A percentile compares a stretch with the other conserved stretches of the same genome.
Conservation (phyloP, 2,113 vertebrate genomes). For the Rafetus swinhoei region DNA sequence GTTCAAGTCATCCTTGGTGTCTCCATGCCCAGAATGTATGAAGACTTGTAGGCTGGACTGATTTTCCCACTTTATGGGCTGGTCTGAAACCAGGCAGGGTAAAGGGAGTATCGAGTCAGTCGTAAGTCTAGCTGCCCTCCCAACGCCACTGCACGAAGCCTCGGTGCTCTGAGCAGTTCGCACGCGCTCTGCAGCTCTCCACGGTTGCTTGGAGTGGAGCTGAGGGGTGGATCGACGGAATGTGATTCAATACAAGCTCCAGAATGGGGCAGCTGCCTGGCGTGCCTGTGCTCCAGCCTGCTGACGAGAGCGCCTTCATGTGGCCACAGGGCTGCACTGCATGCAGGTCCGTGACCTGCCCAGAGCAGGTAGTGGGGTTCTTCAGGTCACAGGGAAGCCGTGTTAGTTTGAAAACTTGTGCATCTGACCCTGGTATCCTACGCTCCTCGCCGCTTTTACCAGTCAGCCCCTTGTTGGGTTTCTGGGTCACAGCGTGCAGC, state of each 20-base stretch:
- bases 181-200: not conserved
- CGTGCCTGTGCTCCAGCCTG: accelerated
- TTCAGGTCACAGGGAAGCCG: not conserved
- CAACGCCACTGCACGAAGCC: not conserved
- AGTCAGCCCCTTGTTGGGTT: not conserved
- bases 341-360: not conserved
- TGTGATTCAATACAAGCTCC: not conserved
- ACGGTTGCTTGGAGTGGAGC: not conserved
- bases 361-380: not conserved
- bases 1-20: accelerated
- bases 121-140: not conserved
- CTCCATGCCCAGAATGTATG: accelerated
- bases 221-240: not conserved
- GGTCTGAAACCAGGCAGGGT: not conserved
- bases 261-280: not conserved
- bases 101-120: not conserved
- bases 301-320: accelerated
- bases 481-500: too few relatives aligned
- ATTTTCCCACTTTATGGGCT: not conserved
- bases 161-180: not conserved
- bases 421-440: not conserved
- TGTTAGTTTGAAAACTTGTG: accelerated
- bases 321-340: not conserved
- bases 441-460: not conserved
- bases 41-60: not conserved